A percentile compares a stretch with the other conserved stretches of the same genome.
Conservation (phyloP, 53 echinoderm and acorn worm genomes). For the Temnopleurus reevesii region DNA sequence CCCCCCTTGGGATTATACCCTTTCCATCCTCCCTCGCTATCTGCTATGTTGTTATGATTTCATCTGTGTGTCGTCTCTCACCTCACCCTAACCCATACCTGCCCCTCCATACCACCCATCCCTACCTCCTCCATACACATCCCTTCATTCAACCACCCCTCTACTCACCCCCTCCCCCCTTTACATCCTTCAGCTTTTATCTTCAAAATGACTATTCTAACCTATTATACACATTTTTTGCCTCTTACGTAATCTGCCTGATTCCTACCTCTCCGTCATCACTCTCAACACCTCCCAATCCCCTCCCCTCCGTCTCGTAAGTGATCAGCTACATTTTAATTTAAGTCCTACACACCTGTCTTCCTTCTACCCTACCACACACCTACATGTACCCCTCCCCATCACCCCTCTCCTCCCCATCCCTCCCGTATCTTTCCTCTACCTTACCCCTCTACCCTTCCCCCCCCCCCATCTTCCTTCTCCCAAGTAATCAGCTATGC, state of each 20-base stretch:
- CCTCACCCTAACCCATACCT: background rate
- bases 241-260: too few relatives aligned
- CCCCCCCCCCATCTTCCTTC: background rate
- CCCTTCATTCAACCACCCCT: background rate
- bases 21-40: background rate
- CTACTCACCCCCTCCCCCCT: background rate
- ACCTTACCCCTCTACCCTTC: background rate
- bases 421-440: background rate
- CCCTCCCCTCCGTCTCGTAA: background rate
- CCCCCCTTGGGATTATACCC: background rate
- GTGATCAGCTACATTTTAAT: background rate
- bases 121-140: background rate
- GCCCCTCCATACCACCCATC: background rate
- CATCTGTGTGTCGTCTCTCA: background rate
- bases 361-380: background rate
- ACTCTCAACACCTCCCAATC: background rate
- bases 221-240: too few relatives aligned
- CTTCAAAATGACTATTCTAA: too few relatives aligned
- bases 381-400: background rate
- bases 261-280: background rate
- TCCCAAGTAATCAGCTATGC: slow-evolving; percentile 10
- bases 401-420: background rate
- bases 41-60: background rate
- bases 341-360: too few relatives aligned
- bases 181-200: too few relatives aligned